These are phyloP conservation scores for Volucella inflata DNA, from an alignment of 2,888 invertebrate species.

Conservation along the genomic window DNA sequence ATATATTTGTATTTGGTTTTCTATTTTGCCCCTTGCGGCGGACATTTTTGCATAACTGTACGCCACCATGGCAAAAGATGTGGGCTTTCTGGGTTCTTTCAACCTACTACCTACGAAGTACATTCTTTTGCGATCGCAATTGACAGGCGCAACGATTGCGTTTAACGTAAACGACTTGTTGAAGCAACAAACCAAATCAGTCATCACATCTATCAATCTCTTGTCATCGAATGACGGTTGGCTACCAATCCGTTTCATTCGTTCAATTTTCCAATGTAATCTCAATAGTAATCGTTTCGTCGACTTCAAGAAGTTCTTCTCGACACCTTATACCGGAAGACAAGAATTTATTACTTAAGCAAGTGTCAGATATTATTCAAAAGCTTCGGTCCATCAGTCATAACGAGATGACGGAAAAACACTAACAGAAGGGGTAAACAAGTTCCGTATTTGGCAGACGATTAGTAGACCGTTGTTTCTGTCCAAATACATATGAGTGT, in stretches of 20 bases:
- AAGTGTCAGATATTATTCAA: slow-evolving; percentile 14
- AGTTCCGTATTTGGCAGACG: slow-evolving; percentile 49
- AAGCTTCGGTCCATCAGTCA: slow-evolving; percentile 32
- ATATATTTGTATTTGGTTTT: not conserved
- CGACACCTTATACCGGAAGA: slow-evolving; percentile 48
- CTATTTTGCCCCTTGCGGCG: not conserved
- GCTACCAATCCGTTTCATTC: too few species aligned
- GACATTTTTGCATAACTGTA: slow-evolving; percentile 71
- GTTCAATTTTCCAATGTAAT: not conserved
- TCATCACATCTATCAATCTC: slow-evolving; percentile 37
- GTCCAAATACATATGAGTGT: slow-evolving; percentile 29
- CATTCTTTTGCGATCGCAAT: slow-evolving; percentile 45
- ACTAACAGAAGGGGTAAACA: slow-evolving; percentile 35
- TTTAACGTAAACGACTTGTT: slow-evolving; percentile 49
- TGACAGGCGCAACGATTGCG: slow-evolving; percentile 62
- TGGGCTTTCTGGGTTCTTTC: slow-evolving; percentile 72
- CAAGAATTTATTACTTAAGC: slow-evolving; percentile 18
- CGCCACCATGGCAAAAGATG: slow-evolving; percentile 50
- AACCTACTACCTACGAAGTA: slow-evolving; percentile 57
- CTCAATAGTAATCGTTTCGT: not conserved
- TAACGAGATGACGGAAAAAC: slow-evolving; percentile 51
- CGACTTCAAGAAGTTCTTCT: not conserved
- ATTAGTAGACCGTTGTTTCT: slow-evolving; percentile 51
- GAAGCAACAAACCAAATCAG: slow-evolving; percentile 37
- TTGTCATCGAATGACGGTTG: slow-evolving; percentile 38